phyloP scores from a whole-genome alignment of 2,113 vertebrate species.

The Plectropomus leopardus region DNA sequence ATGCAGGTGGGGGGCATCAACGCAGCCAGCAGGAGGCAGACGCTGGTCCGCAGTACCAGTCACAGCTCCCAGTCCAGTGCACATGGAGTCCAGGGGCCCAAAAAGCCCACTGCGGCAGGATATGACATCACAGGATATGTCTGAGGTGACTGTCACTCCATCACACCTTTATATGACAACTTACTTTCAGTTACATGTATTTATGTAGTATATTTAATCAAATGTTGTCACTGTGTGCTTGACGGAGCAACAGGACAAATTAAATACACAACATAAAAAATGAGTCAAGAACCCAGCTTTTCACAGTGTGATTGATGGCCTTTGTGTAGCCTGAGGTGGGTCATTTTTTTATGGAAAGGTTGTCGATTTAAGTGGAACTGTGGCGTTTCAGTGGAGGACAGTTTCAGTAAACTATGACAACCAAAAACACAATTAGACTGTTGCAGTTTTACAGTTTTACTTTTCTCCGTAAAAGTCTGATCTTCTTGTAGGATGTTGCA shows the following conservation, averaged over 20 bases:
- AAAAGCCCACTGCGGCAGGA: constrained; percentile 74
- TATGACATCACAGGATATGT: constrained; percentile 87
- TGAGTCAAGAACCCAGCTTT: neutral
- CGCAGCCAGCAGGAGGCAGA: constrained; percentile 57
- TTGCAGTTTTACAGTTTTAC: neutral
- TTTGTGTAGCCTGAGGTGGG: neutral
- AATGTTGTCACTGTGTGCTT: neutral
- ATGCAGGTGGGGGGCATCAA: constrained; percentile 62
- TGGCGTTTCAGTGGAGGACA: too few species aligned
- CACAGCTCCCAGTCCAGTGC: constrained; percentile 57
- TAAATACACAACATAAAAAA: neutral
- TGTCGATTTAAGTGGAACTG: too few species aligned
- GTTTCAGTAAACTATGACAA: too few species aligned
- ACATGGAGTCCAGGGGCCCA: constrained; percentile 32
- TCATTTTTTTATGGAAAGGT: neutral
- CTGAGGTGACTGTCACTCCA: constrained; percentile 53
- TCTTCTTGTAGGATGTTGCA: neutral
- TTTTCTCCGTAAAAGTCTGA: neutral
- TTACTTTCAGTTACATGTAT: neutral
- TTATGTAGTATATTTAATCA: neutral
- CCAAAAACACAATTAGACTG: neutral
- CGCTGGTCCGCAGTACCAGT: constrained; percentile 61
- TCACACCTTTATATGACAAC: constrained; percentile 2
- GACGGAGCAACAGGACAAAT: neutral
- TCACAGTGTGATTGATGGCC: neutral